Percentiles rank a stretch among this genome's conserved stretches.
phyloP scores from a whole-genome alignment of 2,888 invertebrate genomes.

The Nephrotoma guestfalica region DNA sequence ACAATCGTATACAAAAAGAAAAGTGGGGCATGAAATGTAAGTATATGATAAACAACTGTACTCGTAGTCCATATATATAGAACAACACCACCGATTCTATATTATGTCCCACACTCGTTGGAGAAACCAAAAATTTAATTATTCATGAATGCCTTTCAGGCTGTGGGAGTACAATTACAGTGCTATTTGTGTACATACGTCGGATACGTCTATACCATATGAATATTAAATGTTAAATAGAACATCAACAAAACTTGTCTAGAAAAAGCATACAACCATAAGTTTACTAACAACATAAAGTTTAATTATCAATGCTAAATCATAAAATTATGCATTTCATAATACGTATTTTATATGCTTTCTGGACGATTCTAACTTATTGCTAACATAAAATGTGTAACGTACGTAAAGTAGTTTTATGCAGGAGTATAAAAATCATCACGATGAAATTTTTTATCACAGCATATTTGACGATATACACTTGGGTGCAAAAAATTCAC shows the following conservation, averaged over 20 bases:
- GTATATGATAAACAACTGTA: background rate
- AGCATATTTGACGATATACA: background rate
- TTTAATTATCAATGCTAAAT: background rate
- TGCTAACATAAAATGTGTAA: background rate
- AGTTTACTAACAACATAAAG: background rate
- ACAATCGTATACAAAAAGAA: background rate
- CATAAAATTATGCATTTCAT: background rate
- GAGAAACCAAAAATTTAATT: background rate
- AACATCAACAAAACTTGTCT: background rate
- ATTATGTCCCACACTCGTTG: background rate
- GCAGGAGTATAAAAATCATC: too few relatives aligned
- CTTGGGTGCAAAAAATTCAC: too few relatives aligned
- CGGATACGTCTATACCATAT: too few relatives aligned
- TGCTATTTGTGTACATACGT: too few relatives aligned
- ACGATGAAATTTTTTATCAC: too few relatives aligned
- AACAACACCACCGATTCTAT: background rate
- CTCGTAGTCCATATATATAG: background rate
- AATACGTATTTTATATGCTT: background rate
- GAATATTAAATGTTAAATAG: background rate
- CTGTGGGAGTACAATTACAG: background rate
- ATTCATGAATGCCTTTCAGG: background rate
- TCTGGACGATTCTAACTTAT: background rate
- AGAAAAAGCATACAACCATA: background rate
- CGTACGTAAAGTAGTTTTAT: too few relatives aligned
- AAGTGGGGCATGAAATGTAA: background rate